These are phyloP conservation scores for Tipula unca DNA, from an alignment of 2,888 invertebrate genomes.

Conservation along the genomic window DNA sequence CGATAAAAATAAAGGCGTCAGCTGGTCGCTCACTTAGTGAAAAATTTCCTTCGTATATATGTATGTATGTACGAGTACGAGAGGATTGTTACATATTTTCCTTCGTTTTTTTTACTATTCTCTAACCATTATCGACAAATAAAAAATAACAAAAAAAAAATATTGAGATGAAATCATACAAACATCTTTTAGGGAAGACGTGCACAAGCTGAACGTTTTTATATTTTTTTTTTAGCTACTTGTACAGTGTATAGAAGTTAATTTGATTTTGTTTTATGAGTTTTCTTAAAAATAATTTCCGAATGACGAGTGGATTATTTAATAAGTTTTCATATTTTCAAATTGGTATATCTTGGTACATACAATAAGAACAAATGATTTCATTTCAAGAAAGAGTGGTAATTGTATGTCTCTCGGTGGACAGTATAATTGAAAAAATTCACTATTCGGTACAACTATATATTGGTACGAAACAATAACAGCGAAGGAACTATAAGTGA, in stretches of 20 bases:
- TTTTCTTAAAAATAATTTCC: neutral
- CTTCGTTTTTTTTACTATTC: neutral
- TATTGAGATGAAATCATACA: neutral
- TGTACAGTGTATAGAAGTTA: neutral
- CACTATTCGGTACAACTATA: no score
- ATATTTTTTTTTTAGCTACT: neutral
- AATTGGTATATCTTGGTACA: no score
- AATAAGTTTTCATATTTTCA: neutral
- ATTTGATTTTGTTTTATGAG: slow-evolving; percentile 4
- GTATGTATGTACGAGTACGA: neutral
- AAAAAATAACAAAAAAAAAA: neutral
- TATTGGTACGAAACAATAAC: no score
- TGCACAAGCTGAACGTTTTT: neutral
- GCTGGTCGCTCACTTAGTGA: slow-evolving; percentile 41
- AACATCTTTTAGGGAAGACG: neutral
- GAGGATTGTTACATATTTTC: neutral
- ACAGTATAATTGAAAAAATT: no score
- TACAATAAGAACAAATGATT: no score
- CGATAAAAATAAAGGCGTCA: slow-evolving; percentile 30
- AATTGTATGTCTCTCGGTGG: no score
- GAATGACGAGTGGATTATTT: neutral
- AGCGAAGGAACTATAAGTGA: no score
- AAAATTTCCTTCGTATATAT: slow-evolving; percentile 34
- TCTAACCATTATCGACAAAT: neutral
- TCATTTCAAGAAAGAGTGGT: no score